Evolutionary conservation across 1,140 invertebrate genomes (phyloP).

Genomic region (Galendromus occidentalis): DNA sequence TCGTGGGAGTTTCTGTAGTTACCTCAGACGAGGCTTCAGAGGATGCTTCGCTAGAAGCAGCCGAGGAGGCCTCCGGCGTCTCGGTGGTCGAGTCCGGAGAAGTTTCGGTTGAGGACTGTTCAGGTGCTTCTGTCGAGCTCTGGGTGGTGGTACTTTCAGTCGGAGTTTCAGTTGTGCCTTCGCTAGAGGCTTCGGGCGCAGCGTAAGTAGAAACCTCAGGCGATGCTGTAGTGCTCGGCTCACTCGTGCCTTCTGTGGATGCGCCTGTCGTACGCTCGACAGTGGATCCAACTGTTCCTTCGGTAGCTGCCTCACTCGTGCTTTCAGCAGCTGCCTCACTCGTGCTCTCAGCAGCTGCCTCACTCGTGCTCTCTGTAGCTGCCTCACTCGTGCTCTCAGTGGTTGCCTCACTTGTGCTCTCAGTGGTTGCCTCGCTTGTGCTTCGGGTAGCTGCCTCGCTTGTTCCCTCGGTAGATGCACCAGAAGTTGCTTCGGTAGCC

Average conservation of each 20-base stretch:
- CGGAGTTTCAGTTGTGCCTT: neutral
- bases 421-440: neutral
- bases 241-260: neutral
- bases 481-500: slow-evolving; percentile 10
- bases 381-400: neutral
- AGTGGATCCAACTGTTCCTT: no score
- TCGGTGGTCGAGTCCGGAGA: neutral
- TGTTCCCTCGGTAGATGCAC: neutral
- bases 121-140: neutral
- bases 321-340: neutral
- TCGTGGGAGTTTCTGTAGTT: neutral
- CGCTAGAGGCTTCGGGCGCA: neutral
- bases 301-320: slow-evolving; percentile 13
- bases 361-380: neutral
- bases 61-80: neutral
- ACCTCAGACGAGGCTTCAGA: neutral
- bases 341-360: neutral
- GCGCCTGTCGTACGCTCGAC: neutral
- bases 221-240: neutral
- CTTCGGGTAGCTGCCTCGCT: neutral
- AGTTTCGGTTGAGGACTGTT: neutral
- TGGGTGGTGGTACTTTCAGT: slow-evolving; percentile 13
- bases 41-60: neutral
- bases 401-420: neutral
- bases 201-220: neutral